Percentiles rank a stretch among this genome's conserved stretches.
phyloP scores from a whole-genome alignment of 2,888 invertebrate genomes.

The Notodonta ziczac region DNA sequence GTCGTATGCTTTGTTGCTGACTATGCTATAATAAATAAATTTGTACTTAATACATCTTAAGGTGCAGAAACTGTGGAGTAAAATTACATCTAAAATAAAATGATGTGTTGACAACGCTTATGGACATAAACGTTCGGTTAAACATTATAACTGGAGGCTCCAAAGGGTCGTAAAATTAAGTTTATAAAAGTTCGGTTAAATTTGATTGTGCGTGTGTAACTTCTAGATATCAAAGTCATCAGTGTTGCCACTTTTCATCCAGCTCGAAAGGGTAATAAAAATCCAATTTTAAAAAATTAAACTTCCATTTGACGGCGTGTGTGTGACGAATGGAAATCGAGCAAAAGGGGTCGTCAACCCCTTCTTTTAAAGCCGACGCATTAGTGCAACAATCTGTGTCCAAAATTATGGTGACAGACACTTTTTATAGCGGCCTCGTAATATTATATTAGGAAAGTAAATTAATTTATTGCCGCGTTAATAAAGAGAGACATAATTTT shows the following conservation, averaged over 20 bases:
- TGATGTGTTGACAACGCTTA: not conserved
- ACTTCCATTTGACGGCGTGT: conserved; percentile 77
- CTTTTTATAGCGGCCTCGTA: conserved; percentile 69
- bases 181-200: not conserved
- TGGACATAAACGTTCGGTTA: not conserved
- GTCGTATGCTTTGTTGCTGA: too few relatives aligned
- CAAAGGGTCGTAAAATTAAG: too few relatives aligned
- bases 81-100: not conserved
- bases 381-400: conserved; percentile 80
- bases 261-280: conserved; percentile 70
- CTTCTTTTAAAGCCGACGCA: conserved; percentile 66
- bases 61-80: too few relatives aligned
- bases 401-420: conserved; percentile 79
- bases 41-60: too few relatives aligned
- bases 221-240: conserved; percentile 17
- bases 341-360: conserved; percentile 73
- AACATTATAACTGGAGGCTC: too few relatives aligned
- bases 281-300: conserved; percentile 80
- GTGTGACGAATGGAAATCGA: conserved; percentile 78
- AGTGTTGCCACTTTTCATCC: conserved; percentile 53
- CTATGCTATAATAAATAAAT: too few relatives aligned
- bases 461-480: conserved; percentile 76
- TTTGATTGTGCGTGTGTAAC: conserved; percentile 8
- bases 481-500: conserved; percentile 64
- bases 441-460: conserved; percentile 69